Base-by-base conservation (phyloP, 2,888 invertebrate species). In the Andrena chrysosceles region DNA sequence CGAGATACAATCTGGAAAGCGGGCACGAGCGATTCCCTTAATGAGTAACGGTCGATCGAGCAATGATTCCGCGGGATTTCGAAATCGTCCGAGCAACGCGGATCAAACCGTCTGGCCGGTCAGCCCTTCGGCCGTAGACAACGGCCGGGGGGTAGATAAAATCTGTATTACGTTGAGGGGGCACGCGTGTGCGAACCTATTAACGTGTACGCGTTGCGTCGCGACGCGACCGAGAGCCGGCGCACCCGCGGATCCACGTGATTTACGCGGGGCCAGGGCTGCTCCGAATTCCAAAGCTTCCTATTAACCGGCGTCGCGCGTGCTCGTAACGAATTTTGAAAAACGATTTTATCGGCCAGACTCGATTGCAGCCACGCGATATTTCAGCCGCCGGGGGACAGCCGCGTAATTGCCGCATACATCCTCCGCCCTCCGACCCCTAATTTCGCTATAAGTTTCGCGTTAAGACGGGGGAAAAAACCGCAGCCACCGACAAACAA, bases 91-190 rank as follows among this genome's bases (percentile, higher is more conserved):
- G 72, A 68, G 64, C 81, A 84, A 63, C 88, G 78, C 77, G 87
- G 85, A 86, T 90, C 87, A 87, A 90, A 88, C 88, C 83, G 88
- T 89, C 88, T 87, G 85, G 84, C 83, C 20, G 54, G 16, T 52
- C 59, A 56, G 52, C 84, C 87, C 86, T 84, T 20, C 72, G 54
- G 35, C 49, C 42, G 74, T 52, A 69, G 73, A 52, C 72, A 33
- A 48, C 62, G 33, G 23, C 16, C 6, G n/a, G 85, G 87, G 89
- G 87, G 86, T 86, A 90, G 92, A 92, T 91, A 92, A 91, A 91
- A 92, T 92, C 92, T 89, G 89, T 87, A 91, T 90, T 89, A 87
- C 91, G 88, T 90, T 91, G 87, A 91, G 89, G 87, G 56, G 88
- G 85, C 89, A 88, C 87, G 87, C 85, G 87, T 89, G 88, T 80